Evolutionary conservation across 2,113 vertebrate species (phyloP).

Genomic region (Miniopterus natalensis): DNA sequence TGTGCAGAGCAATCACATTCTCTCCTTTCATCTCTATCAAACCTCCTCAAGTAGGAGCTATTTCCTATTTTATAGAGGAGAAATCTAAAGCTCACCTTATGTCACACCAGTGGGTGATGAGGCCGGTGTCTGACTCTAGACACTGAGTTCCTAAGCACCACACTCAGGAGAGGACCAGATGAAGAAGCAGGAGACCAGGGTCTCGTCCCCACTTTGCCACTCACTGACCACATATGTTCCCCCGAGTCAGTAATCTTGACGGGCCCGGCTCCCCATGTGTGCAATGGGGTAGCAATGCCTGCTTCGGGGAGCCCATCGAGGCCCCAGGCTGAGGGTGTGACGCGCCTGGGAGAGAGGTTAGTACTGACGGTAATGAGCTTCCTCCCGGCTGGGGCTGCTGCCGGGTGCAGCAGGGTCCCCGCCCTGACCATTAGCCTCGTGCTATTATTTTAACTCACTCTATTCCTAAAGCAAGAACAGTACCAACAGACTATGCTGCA

Average conservation of each 20-base stretch:
- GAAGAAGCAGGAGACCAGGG: background rate
- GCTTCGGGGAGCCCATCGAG: background rate
- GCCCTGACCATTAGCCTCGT: background rate
- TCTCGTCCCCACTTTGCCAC: background rate
- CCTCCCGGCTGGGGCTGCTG: too few species aligned
- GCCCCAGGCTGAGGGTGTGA: background rate
- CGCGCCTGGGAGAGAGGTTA: rapidly evolving
- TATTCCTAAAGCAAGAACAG: background rate
- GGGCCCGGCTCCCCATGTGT: background rate
- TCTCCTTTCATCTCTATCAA: background rate
- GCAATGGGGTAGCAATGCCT: background rate
- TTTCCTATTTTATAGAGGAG: background rate
- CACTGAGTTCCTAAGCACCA: background rate
- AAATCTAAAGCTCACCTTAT: background rate
- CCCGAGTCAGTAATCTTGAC: too few species aligned
- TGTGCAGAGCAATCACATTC: background rate
- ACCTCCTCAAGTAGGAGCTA: background rate
- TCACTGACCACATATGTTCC: background rate
- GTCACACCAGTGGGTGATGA: background rate
- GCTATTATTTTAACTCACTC: background rate
- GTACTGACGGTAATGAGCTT: background rate
- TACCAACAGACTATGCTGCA: background rate
- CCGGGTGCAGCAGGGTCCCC: background rate
- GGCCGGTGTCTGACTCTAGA: background rate
- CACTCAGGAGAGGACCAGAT: background rate